These are phyloP conservation scores for Otolemur crassicaudatus DNA, from an alignment of 2,797 vertebrate genomes.

Conservation along the genomic window DNA sequence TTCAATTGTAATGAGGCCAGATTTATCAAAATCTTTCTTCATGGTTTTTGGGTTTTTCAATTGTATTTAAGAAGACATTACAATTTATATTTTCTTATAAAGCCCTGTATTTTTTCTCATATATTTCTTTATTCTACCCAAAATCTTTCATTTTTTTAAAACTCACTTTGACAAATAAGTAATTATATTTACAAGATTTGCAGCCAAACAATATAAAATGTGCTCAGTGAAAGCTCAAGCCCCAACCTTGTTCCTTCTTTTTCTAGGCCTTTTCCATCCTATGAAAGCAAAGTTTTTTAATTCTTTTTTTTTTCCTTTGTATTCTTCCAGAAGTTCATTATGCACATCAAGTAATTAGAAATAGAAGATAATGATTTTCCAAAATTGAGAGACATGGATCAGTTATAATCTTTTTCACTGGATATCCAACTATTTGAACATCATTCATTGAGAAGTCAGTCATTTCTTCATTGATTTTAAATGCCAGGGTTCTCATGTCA, in stretches of 20 bases:
- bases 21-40: not conserved
- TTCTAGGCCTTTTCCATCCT: not conserved
- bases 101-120: not conserved
- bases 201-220: not conserved
- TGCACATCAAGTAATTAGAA: not conserved
- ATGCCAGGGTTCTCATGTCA: too few relatives aligned
- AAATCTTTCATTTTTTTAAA: not conserved
- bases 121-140: not conserved
- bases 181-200: not conserved
- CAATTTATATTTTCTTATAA: not conserved
- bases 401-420: not conserved
- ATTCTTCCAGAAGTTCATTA: not conserved
- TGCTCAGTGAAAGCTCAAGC: not conserved
- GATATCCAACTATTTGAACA: not conserved
- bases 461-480: not conserved
- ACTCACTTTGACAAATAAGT: not conserved
- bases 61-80: not conserved
- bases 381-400: too few relatives aligned
- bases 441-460: not conserved
- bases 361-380: not conserved
- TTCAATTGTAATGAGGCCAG: not conserved
- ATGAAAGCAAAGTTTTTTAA: not conserved
- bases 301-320: not conserved
- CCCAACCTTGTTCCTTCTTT: not conserved
- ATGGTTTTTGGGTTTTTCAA: not conserved